phyloP scores from a whole-genome alignment of 2,113 vertebrate species.

The Andinoacara biseriatus region DNA sequence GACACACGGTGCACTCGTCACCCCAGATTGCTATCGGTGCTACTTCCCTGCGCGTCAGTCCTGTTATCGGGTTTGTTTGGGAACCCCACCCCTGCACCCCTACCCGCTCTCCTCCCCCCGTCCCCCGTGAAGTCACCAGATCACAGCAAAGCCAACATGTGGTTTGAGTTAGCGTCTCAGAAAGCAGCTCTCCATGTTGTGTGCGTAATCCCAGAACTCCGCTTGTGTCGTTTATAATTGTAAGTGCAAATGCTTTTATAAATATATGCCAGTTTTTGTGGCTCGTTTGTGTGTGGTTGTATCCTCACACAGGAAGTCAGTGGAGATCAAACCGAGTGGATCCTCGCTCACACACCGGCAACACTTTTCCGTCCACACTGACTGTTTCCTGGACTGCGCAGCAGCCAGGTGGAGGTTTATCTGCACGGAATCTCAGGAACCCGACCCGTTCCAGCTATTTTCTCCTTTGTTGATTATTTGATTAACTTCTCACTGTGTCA shows the following conservation, averaged over 20 bases:
- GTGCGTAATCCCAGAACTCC: slow-evolving; percentile 19
- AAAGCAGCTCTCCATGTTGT: slow-evolving; percentile 45
- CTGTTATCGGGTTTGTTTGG: slow-evolving; percentile 45
- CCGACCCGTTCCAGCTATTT: slow-evolving; percentile 25
- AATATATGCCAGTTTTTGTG: slow-evolving; percentile 30
- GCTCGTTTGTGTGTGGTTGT: slow-evolving; percentile 37
- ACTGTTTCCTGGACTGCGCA: background rate
- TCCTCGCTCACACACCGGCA: background rate
- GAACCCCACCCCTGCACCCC: background rate
- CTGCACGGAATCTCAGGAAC: slow-evolving; percentile 38
- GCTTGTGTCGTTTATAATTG: slow-evolving; percentile 12
- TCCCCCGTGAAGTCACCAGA: slow-evolving; percentile 49
- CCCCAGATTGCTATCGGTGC: slow-evolving; percentile 62
- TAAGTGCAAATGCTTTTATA: slow-evolving; percentile 16
- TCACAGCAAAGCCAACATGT: slow-evolving; percentile 73
- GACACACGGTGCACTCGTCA: slow-evolving; percentile 61
- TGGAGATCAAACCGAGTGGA: background rate
- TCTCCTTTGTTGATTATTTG: slow-evolving; percentile 44
- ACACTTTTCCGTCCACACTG: background rate
- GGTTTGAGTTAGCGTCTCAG: slow-evolving; percentile 75
- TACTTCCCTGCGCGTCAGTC: slow-evolving; percentile 46
- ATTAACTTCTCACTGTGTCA: slow-evolving; percentile 31
- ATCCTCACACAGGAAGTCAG: slow-evolving; percentile 73
- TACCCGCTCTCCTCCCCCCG: background rate
- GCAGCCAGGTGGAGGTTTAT: slow-evolving; percentile 53